Evolutionary conservation across 2,888 invertebrate species (phyloP).

Genomic region (Lepidocyrtoides sp.): DNA sequence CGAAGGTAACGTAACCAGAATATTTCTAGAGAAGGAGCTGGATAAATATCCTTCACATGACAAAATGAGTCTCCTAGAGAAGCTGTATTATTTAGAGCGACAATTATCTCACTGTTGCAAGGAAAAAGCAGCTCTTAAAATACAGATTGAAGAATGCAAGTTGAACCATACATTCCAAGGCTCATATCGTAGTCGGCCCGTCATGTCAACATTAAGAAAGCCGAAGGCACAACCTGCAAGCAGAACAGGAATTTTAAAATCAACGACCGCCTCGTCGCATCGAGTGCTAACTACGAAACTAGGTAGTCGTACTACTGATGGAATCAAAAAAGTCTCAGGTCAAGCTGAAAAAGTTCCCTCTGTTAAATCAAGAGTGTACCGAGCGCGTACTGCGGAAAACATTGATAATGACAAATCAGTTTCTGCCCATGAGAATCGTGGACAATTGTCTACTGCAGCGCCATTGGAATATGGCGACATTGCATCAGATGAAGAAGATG

Average conservation of each 20-base stretch:
- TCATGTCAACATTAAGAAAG: neutral
- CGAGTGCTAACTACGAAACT: neutral
- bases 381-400: no score
- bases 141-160: slow-evolving; percentile 79
- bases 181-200: neutral
- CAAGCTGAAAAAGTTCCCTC: neutral
- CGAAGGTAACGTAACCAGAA: slow-evolving; percentile 13
- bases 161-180: neutral
- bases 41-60: slow-evolving; percentile 80
- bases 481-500: neutral
- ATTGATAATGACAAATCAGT: no score
- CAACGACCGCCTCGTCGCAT: neutral
- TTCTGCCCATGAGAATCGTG: neutral
- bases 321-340: neutral
- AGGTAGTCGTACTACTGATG: neutral
- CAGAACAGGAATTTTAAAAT: neutral
- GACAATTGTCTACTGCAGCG: neutral
- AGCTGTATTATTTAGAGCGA: slow-evolving; percentile 81
- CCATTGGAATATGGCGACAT: no score
- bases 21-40: slow-evolving; percentile 49
- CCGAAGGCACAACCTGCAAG: neutral
- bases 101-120: slow-evolving; percentile 84
- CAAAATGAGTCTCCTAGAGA: slow-evolving; percentile 80
- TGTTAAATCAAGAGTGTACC: neutral
- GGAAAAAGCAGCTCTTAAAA: slow-evolving; percentile 83